These are phyloP conservation scores for Cydia strobilella DNA, from an alignment of 1,140 invertebrate species.

Conservation along the genomic window DNA sequence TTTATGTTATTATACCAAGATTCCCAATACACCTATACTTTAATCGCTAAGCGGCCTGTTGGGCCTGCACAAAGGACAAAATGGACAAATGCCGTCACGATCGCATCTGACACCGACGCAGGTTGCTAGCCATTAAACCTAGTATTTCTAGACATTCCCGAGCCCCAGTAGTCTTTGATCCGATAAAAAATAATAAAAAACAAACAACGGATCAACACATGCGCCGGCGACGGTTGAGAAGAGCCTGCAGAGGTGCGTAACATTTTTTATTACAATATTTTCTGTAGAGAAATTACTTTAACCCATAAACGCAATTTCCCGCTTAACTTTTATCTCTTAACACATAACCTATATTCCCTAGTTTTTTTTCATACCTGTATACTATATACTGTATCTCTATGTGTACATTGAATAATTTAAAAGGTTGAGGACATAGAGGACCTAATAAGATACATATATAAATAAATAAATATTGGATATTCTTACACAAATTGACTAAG, in stretches of 20 bases:
- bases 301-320: too few relatives aligned
- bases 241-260: slow-evolving; percentile 44
- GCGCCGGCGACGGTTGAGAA: slow-evolving; percentile 48
- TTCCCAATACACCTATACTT: background rate
- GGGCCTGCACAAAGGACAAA: background rate
- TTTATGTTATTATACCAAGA: background rate
- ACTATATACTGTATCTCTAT: too few relatives aligned
- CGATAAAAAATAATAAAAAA: slow-evolving; percentile 47
- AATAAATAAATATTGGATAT: too few relatives aligned
- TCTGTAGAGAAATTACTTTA: too few relatives aligned
- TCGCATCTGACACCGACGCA: slow-evolving; percentile 6
- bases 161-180: slow-evolving; percentile 38
- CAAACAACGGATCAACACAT: slow-evolving; percentile 55
- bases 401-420: too few relatives aligned
- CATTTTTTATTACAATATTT: slow-evolving; percentile 36
- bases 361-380: too few relatives aligned
- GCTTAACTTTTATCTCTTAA: too few relatives aligned
- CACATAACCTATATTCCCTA: too few relatives aligned
- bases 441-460: too few relatives aligned
- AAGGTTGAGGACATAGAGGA: too few relatives aligned
- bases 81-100: slow-evolving; percentile 10
- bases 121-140: background rate
- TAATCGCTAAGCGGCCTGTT: background rate
- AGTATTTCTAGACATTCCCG: background rate
- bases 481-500: too few relatives aligned